Base-by-base conservation (phyloP, 1,140 invertebrate genomes). In the Megathymus violae region DNA sequence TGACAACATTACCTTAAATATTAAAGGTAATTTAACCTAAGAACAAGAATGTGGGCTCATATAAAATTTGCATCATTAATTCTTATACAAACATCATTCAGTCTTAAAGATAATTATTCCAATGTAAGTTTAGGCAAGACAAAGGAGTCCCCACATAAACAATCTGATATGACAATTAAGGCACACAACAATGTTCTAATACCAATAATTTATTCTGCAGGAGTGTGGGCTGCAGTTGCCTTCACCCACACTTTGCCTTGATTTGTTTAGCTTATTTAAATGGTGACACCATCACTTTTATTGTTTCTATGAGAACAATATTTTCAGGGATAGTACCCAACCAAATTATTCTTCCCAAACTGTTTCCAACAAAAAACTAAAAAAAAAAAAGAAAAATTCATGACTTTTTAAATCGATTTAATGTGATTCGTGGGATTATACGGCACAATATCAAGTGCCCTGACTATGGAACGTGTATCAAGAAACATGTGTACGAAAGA, bases 151-250 rank as follows among this genome's bases (percentile, higher is more conserved):
- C 38, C 56, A 40, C 64, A 71, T 62, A 74, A 67, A 62, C 64
- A 69, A 69, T 72, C 58, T 74, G 64, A 77, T 79, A 79, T 80
- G 77, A 79, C 78, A 79, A 69, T 76, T 82, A 82, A 71, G 77
- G 77, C 64, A 70, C 76, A 79, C 78, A 79, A 88, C 83, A 88
- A 84, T 87, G 83, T 88, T 82, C 80, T 78, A 85, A 85, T 80
- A 74, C 64, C 75, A 83, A 88, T 90, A 88, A 90, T 85, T 84
- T 90, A 90, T 90, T 88, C 88, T 69, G 38, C 64, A 69, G 52
- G 40, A 82, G 85, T 88, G 88, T 90, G 83, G 88, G 85, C 64
- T 71, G 73, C 60, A 77, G 71, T 64, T 72, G 67, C 70, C 75
- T 63, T 78, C 88, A 82, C 88, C 88, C 88, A 90, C 88, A 62